phyloP scores from a whole-genome alignment of 2,113 vertebrate species.

The Euleptes europaea region DNA sequence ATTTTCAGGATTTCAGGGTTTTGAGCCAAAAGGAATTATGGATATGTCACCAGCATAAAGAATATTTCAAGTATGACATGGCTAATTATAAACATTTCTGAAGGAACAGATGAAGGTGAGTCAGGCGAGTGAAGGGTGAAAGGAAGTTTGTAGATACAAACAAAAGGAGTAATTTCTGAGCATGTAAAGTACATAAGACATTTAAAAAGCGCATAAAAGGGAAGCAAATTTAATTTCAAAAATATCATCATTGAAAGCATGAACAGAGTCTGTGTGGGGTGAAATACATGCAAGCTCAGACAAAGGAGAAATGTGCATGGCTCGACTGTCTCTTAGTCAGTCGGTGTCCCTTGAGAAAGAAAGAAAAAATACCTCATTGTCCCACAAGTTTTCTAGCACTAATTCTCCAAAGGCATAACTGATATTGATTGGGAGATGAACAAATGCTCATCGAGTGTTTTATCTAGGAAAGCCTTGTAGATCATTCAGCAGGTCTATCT shows the following conservation, averaged over 20 bases:
- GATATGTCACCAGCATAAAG: not conserved
- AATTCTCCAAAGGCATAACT: not conserved
- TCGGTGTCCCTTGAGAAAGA: fast-evolving
- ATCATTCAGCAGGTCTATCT: not conserved
- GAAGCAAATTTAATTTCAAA: not conserved
- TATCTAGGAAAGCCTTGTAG: not conserved
- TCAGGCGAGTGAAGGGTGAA: not conserved
- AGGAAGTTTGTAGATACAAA: not conserved
- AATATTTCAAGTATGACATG: constrained; percentile 6
- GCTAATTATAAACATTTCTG: constrained; percentile 8
- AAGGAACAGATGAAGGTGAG: constrained; percentile 31
- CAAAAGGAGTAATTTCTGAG: constrained; percentile 20
- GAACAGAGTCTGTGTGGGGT: not conserved
- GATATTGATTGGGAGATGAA: not conserved
- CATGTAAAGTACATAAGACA: constrained; percentile 20
- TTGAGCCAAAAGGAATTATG: not conserved
- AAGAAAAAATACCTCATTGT: not conserved
- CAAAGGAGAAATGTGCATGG: not conserved
- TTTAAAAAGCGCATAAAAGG: not conserved
- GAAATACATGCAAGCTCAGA: not conserved
- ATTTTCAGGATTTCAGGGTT: not conserved
- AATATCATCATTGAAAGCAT: not conserved
- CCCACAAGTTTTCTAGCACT: not conserved
- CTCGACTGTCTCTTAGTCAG: not conserved
- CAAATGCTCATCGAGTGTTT: not conserved